Evolutionary conservation across 2,797 vertebrate genomes (phyloP).

Genomic region (Leptatherina wallacei): DNA sequence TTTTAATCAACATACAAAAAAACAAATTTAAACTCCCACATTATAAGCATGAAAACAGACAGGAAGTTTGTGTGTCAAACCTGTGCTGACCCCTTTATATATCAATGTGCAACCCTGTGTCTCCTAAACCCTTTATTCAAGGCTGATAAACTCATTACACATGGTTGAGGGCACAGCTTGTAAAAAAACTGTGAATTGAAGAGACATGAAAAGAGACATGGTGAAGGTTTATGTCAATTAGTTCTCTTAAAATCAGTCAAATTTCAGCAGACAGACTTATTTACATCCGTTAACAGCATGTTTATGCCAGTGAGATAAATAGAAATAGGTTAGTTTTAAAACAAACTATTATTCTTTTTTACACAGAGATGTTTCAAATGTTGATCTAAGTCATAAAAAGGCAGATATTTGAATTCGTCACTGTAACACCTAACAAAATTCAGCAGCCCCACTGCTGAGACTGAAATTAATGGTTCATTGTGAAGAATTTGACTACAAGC

Average conservation of each 20-base stretch:
- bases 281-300: not conserved
- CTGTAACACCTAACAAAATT: not conserved
- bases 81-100: not conserved
- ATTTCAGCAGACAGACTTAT: not conserved
- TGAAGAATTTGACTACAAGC: too few species aligned
- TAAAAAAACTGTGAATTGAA: slow-evolving; percentile 26
- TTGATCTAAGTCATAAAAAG: too few species aligned
- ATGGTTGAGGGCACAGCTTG: slow-evolving; percentile 45
- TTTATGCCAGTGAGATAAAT: not conserved
- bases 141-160: slow-evolving; percentile 61
- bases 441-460: not conserved
- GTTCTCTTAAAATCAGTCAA: not conserved
- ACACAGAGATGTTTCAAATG: too few species aligned
- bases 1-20: not conserved
- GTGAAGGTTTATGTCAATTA: not conserved
- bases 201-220: slow-evolving; percentile 19
- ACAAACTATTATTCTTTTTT: too few species aligned
- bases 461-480: not conserved
- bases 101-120: slow-evolving; percentile 27
- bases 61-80: slow-evolving; percentile 26
- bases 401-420: not conserved
- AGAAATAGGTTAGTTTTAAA: not conserved
- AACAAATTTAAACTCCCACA: not conserved
- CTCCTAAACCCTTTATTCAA: slow-evolving; percentile 59
- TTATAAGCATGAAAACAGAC: slow-evolving; percentile 10